Base-by-base conservation (phyloP, 2,888 invertebrate species). In the Xylocampa areola region DNA sequence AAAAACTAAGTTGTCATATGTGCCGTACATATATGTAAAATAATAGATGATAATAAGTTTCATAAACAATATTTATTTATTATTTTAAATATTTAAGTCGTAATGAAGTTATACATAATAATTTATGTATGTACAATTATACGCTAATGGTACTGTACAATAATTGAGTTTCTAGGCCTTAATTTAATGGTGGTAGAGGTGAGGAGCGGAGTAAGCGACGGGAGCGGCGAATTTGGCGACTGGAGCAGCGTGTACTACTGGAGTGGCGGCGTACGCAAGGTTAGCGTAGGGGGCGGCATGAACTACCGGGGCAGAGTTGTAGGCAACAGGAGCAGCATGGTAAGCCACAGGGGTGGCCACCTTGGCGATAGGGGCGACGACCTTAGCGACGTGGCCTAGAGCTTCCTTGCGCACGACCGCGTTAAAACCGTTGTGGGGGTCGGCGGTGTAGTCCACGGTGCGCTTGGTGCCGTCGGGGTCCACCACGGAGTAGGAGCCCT, bases 301-400 rank as follows among this genome's bases (percentile, higher is more conserved):
- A 54, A 33, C 27, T 94, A 95, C 77, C 95, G 96, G 96, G 95
- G 96, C 95, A 94, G 96, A 68, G 40, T 76, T 66, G 40, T 65
- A 67, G 1, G 66, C 62, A 0, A 82, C 82, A 79, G 76, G 82
- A 27, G 66, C 88, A 4, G 73, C 47, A 30, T 72, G 59, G 57
- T 63, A 65, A 0, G 62, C 71, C 0, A 80, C 73, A 11, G 76
- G 73, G 30, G 80, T 76, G 1, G 73, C 74, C 5, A 59, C 54
- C 36, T 73, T 65, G 21, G 78, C 73, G 4, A 80, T 71, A 10
- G 79, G 75, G 23, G 81, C 79, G 49, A 84, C 81, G 6, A 84
- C 78, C 64, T 84, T 86, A 67, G 88, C 84, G 43, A 83, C 83
- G 81, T 76, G 82, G 27, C 60, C 88, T 63, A 88, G 75, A 41